phyloP scores from a whole-genome alignment of 2,888 invertebrate species.

The Calameuta filiformis region DNA sequence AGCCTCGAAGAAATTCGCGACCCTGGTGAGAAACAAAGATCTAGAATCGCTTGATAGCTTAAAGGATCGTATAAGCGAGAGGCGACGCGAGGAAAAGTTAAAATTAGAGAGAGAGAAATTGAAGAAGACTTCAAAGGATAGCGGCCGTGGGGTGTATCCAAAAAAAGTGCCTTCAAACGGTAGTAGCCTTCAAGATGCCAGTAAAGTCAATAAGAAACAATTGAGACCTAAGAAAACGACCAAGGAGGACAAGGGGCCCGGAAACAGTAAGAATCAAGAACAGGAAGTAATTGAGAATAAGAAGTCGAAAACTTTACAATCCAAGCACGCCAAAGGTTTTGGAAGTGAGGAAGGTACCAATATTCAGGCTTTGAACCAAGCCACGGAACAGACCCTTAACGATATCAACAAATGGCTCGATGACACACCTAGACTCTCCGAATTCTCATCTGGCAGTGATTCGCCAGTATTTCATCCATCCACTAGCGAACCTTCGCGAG shows the following conservation, averaged over 20 bases:
- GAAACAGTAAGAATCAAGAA: background rate
- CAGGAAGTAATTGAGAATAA: background rate
- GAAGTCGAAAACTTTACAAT: constrained; percentile 49
- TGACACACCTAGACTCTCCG: constrained; percentile 81
- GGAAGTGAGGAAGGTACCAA: constrained; percentile 66
- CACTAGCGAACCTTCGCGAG: constrained; percentile 69
- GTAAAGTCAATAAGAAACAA: constrained; percentile 52
- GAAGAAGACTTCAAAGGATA: constrained; percentile 49
- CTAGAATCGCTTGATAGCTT: constrained; percentile 61
- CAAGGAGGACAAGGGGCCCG: constrained; percentile 49
- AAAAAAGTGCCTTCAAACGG: constrained; percentile 66
- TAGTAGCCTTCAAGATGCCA: constrained; percentile 56
- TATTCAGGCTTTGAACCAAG: constrained; percentile 76
- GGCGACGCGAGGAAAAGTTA: constrained; percentile 57
- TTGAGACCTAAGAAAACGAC: constrained; percentile 51
- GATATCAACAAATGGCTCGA: constrained; percentile 92
- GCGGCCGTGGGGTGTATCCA: constrained; percentile 47
- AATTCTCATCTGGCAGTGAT: constrained; percentile 82
- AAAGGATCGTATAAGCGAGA: constrained; percentile 60
- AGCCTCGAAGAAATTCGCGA: constrained; percentile 52
- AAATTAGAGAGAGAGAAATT: constrained; percentile 58
- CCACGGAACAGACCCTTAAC: constrained; percentile 76
- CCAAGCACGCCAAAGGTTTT: constrained; percentile 53
- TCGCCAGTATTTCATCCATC: constrained; percentile 69
- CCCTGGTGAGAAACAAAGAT: constrained; percentile 55